phyloP scores from a whole-genome alignment of 2,797 vertebrate species.

The Furcifer pardalis region DNA sequence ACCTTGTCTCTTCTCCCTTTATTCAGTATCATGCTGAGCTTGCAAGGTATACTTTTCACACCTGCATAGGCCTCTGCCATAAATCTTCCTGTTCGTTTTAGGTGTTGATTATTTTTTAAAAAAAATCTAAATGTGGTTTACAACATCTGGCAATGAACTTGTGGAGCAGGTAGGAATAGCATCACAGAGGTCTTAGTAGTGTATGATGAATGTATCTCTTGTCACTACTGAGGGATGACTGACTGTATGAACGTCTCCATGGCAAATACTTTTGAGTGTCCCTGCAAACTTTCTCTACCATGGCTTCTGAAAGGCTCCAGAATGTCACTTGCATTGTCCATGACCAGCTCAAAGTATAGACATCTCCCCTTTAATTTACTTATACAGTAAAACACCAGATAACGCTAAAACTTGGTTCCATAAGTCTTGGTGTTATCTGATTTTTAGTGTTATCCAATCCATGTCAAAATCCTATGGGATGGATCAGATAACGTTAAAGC shows the following conservation, averaged over 20 bases:
- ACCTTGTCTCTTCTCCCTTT: constrained; percentile 58
- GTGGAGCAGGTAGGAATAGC: constrained; percentile 48
- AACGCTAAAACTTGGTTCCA: no score
- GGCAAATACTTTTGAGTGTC: background rate
- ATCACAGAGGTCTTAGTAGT: background rate
- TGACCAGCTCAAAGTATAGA: background rate
- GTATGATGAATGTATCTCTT: constrained; percentile 51
- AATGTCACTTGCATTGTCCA: background rate
- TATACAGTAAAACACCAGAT: no score
- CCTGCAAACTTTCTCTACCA: background rate
- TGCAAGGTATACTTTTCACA: constrained; percentile 66
- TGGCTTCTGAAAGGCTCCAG: background rate
- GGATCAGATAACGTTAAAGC: no score
- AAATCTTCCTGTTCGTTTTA: constrained; percentile 72
- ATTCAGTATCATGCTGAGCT: constrained; percentile 67
- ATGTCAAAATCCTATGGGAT: no score
- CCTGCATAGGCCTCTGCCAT: constrained; percentile 72
- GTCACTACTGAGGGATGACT: background rate
- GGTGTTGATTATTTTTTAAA: constrained; percentile 63
- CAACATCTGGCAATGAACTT: constrained; percentile 62
- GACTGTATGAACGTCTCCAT: constrained; percentile 29
- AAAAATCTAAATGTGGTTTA: constrained; percentile 62
- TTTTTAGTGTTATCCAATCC: no score
- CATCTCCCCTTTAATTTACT: background rate
- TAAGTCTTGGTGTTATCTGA: no score